Percentiles rank a stretch among this genome's conserved stretches.
Conservation (phyloP, 1,140 invertebrate genomes). For the Copidosoma floridanum region DNA sequence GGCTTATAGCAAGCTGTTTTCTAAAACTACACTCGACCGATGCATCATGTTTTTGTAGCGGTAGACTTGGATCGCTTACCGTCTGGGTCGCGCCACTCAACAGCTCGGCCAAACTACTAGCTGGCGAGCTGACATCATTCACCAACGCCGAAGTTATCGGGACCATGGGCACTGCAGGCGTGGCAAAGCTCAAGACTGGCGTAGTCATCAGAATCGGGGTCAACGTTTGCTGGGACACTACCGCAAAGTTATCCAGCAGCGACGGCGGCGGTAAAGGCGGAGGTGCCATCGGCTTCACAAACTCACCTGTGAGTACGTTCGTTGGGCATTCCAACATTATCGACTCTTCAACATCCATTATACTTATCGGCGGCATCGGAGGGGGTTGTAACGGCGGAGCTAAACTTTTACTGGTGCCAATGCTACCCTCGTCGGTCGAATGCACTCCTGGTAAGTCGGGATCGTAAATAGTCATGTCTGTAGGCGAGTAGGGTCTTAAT, state of each 20-base stretch:
- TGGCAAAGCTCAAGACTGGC: no score
- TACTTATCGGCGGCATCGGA: conserved; percentile 12
- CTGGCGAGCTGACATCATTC: no score
- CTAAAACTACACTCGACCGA: no score
- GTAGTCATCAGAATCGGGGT: not conserved
- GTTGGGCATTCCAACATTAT: not conserved
- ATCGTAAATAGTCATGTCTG: conserved; percentile 34
- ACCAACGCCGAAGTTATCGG: not conserved
- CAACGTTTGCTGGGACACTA: conserved; percentile 10
- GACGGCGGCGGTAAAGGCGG: not conserved
- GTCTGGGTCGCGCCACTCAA: no score
- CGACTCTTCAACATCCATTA: not conserved
- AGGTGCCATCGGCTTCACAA: not conserved
- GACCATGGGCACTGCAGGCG: not conserved
- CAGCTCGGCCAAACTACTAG: no score
- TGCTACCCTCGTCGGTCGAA: not conserved
- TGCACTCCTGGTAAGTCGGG: conserved; percentile 19
- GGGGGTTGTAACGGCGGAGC: not conserved
- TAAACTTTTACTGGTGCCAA: no score
- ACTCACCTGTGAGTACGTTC: not conserved
- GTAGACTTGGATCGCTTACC: no score
- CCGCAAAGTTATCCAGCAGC: not conserved
- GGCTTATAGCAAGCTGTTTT: no score
- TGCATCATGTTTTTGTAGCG: no score
- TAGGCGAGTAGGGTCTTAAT: conserved; percentile 40